Conservation (phyloP, 2,797 vertebrate genomes). For the Threskiornis aethiopicus region DNA sequence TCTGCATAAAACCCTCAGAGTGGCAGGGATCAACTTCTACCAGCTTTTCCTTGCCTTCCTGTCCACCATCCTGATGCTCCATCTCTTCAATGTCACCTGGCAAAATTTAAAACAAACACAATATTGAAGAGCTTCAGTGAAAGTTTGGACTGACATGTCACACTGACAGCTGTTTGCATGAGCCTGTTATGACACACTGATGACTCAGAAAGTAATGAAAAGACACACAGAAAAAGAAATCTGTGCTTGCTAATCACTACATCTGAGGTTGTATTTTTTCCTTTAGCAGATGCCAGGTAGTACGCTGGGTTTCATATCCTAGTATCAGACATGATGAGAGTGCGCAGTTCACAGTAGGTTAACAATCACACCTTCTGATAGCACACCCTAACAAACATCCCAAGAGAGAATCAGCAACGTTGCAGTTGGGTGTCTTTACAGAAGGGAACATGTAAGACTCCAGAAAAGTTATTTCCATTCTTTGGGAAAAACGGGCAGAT, state of each 20-base stretch:
- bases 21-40: conserved; percentile 81
- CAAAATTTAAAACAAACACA: not conserved
- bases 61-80: conserved; percentile 90
- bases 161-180: not conserved
- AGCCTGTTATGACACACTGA: not conserved
- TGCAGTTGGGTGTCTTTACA: not conserved
- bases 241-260: not conserved
- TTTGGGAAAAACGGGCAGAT: not conserved
- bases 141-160: not conserved
- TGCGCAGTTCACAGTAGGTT: not conserved
- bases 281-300: not conserved
- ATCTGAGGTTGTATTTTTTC: not conserved
- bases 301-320: not conserved
- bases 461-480: not conserved
- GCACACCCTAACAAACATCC: not conserved
- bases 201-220: not conserved
- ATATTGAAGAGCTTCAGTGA: not conserved
- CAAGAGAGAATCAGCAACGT: not conserved
- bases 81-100: conserved; percentile 91
- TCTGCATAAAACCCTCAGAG: conserved; percentile 80
- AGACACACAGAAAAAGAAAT: not conserved
- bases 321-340: not conserved
- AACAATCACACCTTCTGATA: not conserved
- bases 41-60: conserved; percentile 72
- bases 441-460: not conserved